These are phyloP conservation scores for Paracanthobrama guichenoti DNA, from an alignment of 2,113 vertebrate species.

Conservation along the genomic window DNA sequence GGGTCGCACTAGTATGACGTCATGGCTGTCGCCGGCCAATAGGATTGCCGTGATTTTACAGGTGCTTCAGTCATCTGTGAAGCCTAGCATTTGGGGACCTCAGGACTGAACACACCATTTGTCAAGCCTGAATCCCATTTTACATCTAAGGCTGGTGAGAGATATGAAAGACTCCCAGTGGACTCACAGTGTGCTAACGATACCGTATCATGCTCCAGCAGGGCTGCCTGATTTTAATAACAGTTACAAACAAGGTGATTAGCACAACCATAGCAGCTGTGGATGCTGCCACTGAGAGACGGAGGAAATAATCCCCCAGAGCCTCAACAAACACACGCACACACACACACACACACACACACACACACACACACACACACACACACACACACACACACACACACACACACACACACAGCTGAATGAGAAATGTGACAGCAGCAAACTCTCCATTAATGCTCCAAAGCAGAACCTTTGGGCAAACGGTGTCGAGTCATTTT, in stretches of 20 bases:
- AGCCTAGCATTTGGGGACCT: slow-evolving; percentile 6
- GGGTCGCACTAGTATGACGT: no score
- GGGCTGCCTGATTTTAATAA: slow-evolving; percentile 32
- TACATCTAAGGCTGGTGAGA: slow-evolving; percentile 17
- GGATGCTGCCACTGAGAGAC: slow-evolving; percentile 6
- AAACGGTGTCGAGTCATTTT: neutral
- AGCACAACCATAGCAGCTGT: slow-evolving; percentile 44
- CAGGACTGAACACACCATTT: neutral
- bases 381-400: neutral
- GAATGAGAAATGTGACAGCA: slow-evolving; percentile 10
- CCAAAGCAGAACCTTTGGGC: neutral
- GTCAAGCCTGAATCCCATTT: slow-evolving; percentile 30
- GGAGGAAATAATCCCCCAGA: slow-evolving; percentile 22
- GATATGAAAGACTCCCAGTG: slow-evolving; percentile 34
- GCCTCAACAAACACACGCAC: neutral
- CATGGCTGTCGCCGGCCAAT: no score
- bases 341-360: neutral
- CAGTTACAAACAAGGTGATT: slow-evolving; percentile 42
- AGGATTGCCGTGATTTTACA: no score
- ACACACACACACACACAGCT: neutral
- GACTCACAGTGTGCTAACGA: slow-evolving; percentile 15
- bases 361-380: neutral
- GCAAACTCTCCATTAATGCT: slow-evolving; percentile 26
- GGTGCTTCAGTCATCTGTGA: neutral
- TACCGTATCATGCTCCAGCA: slow-evolving; percentile 36